These are phyloP conservation scores for Sciurus niger DNA, from an alignment of 2,113 vertebrate genomes.

Conservation along the genomic window DNA sequence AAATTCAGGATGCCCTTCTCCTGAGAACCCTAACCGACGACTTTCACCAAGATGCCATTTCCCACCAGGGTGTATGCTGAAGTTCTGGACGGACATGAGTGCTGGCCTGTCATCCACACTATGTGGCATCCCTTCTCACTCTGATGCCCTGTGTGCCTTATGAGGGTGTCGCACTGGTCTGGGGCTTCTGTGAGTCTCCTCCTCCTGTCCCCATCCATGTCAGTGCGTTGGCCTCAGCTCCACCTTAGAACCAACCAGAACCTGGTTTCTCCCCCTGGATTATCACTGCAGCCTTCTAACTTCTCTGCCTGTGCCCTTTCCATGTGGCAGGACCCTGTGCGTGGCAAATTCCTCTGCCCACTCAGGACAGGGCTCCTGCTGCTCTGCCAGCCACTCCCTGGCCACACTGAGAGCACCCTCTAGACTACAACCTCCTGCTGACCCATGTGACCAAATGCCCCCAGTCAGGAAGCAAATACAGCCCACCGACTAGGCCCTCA, in stretches of 20 bases:
- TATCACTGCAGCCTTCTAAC: not conserved
- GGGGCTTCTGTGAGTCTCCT: accelerated
- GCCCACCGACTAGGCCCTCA: not conserved
- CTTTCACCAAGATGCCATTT: not conserved
- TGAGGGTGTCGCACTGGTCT: accelerated
- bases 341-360: not conserved
- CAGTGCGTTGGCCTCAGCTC: not conserved
- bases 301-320: not conserved
- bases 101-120: too few species aligned
- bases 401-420: not conserved
- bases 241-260: not conserved
- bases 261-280: not conserved
- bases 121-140: not conserved
- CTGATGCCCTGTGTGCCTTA: accelerated
- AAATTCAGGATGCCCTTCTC: too few species aligned
- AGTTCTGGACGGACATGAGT: not conserved
- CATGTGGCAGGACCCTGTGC: not conserved
- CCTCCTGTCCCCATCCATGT: not conserved
- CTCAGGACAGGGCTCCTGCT: not conserved
- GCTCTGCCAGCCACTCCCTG: not conserved
- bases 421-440: not conserved
- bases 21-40: not conserved
- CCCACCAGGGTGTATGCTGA: not conserved
- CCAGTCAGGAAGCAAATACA: not conserved
- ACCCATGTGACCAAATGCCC: not conserved